phyloP scores from a whole-genome alignment of 2,888 invertebrate genomes.

The Octodonta nipae region DNA sequence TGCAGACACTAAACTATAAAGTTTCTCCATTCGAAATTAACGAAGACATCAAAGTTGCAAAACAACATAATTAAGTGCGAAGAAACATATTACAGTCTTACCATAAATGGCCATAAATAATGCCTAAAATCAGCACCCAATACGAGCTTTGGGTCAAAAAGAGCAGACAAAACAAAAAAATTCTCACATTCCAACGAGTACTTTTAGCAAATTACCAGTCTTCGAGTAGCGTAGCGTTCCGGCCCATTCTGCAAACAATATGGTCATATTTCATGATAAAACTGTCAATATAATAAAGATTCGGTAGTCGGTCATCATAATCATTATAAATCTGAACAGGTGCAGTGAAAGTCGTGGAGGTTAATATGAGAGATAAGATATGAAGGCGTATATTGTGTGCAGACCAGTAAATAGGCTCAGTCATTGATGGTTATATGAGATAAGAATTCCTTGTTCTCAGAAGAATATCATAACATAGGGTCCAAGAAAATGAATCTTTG shows the following conservation, averaged over 20 bases:
- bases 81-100: too few relatives aligned
- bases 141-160: too few relatives aligned
- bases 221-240: conserved; percentile 2
- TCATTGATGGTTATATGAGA: too few relatives aligned
- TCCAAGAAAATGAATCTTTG: too few relatives aligned
- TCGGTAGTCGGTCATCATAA: conserved; percentile 13
- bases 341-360: conserved; percentile 14
- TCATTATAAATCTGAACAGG: conserved; percentile 14
- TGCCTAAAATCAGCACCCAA: background rate
- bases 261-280: conserved; percentile 10
- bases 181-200: conserved; percentile 6
- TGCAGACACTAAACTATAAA: too few relatives aligned
- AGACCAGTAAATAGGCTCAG: too few relatives aligned
- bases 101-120: conserved; percentile 1
- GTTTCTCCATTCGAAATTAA: too few relatives aligned
- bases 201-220: conserved; percentile 11
- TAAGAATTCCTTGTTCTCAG: too few relatives aligned
- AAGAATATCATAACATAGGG: too few relatives aligned
- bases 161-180: background rate
- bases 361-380: background rate
- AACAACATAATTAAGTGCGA: too few relatives aligned
- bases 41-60: too few relatives aligned
- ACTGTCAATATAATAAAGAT: conserved; percentile 7
- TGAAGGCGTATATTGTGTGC: background rate
- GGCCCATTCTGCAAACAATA: conserved; percentile 12